phyloP scores from a whole-genome alignment of 2,113 vertebrate genomes.

The Microcebus griseorufus region DNA sequence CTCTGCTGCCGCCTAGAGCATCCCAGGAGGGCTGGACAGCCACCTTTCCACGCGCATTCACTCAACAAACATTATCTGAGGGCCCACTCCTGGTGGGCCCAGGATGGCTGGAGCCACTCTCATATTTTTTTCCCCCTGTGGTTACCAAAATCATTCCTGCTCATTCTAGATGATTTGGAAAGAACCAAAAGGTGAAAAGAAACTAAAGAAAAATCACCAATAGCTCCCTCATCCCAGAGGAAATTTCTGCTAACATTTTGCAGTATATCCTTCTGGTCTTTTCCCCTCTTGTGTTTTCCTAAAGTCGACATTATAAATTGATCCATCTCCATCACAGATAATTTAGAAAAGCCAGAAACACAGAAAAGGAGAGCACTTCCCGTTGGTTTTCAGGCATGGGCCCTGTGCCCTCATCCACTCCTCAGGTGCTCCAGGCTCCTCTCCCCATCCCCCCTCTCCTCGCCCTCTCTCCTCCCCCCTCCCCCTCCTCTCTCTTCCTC shows the following conservation, averaged over 20 bases:
- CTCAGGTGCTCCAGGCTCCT: no score
- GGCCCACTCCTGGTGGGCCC: conserved; percentile 79
- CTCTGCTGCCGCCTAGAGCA: not conserved
- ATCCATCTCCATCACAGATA: not conserved
- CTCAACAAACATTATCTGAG: conserved; percentile 79
- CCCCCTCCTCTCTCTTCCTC: not conserved
- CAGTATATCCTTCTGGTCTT: not conserved
- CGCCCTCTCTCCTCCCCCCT: not conserved
- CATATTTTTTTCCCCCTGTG: not conserved
- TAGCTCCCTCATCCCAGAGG: not conserved
- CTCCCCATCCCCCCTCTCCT: no score
- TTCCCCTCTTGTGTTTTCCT: not conserved
- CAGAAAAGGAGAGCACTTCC: not conserved
- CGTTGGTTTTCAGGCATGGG: not conserved
- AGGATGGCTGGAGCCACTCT: conserved; percentile 37
- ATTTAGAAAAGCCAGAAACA: not conserved
- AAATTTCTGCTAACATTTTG: not conserved
- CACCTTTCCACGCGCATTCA: conserved; percentile 68
- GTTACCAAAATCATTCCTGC: not conserved
- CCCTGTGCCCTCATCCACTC: not conserved
- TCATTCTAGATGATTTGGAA: conserved; percentile 2
- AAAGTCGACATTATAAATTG: not conserved
- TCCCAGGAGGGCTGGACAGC: not conserved
- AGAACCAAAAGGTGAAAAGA: not conserved
- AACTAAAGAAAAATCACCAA: not conserved